Percentiles rank a stretch among this genome's conserved stretches.
phyloP scores from a whole-genome alignment of 2,888 invertebrate genomes.

The Aleiodes testaceus region DNA sequence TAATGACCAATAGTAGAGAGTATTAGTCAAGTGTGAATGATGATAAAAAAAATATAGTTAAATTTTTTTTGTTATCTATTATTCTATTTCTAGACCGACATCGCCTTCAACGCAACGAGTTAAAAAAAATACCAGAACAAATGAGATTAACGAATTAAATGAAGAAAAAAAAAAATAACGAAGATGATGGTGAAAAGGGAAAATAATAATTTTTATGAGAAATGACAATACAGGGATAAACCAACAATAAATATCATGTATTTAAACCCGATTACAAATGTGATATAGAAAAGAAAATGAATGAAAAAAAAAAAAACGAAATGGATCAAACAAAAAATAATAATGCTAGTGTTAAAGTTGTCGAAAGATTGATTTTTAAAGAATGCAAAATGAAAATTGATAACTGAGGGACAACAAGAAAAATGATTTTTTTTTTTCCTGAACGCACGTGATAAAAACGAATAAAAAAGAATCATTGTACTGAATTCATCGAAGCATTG shows the following conservation, averaged over 20 bases:
- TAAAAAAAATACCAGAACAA: slow-evolving; percentile 47
- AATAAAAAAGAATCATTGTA: slow-evolving; percentile 22
- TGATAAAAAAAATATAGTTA: slow-evolving; percentile 26
- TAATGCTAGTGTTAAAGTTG: slow-evolving; percentile 32
- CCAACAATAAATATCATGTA: slow-evolving; percentile 71
- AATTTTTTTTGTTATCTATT: slow-evolving; percentile 56
- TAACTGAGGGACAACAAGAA: slow-evolving; percentile 34
- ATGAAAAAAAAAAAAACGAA: slow-evolving; percentile 43
- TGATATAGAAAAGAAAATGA: slow-evolving; percentile 52
- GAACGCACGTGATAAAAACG: slow-evolving; percentile 23
- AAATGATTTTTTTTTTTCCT: slow-evolving; percentile 51
- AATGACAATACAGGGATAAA: slow-evolving; percentile 73
- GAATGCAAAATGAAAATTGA: slow-evolving; percentile 16
- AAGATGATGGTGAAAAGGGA: slow-evolving; percentile 44
- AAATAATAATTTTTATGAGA: slow-evolving; percentile 58
- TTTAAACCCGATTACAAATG: slow-evolving; percentile 59
- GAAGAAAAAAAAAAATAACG: background rate
- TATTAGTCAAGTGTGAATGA: slow-evolving; percentile 42
- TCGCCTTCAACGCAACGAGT: slow-evolving; percentile 70
- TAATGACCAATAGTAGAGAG: slow-evolving; percentile 44
- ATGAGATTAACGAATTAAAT: slow-evolving; percentile 31
- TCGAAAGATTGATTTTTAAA: slow-evolving; percentile 39
- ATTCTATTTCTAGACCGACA: slow-evolving; percentile 70
- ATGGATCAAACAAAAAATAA: slow-evolving; percentile 32
- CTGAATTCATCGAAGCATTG: slow-evolving; percentile 39